Percentiles rank a stretch among this genome's conserved stretches.
Evolutionary conservation across 1,140 invertebrate species (phyloP).

Genomic region (Macrostomum lignano): DNA sequence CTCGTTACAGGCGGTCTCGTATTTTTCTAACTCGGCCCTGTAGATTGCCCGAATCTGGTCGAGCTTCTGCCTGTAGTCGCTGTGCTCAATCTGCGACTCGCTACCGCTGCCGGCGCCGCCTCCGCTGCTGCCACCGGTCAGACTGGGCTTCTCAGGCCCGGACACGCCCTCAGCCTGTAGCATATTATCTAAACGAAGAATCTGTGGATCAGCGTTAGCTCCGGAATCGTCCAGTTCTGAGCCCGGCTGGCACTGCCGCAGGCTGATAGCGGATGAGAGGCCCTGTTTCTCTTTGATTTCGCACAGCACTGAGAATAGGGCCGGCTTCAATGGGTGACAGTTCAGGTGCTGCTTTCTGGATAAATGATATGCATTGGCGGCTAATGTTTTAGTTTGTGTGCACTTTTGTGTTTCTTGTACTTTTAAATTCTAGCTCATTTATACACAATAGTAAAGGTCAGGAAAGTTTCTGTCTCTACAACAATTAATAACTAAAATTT

Average conservation of each 20-base stretch:
- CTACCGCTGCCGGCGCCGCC: slow-evolving; percentile 2
- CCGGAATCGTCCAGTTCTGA: slow-evolving; percentile 4
- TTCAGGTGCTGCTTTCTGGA: slow-evolving; percentile 29
- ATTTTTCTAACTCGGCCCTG: slow-evolving; percentile 94
- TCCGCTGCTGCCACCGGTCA: slow-evolving; percentile 48
- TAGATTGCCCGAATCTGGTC: slow-evolving; percentile 97
- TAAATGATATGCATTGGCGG: too few species aligned
- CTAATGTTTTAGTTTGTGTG: too few species aligned
- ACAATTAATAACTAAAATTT: too few species aligned
- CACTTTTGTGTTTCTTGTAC: too few species aligned
- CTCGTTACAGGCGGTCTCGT: slow-evolving; percentile 91
- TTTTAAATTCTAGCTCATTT: too few species aligned
- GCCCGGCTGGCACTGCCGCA: slow-evolving; percentile 8
- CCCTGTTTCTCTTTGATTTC: slow-evolving; percentile 32
- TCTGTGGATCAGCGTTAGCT: slow-evolving; percentile 81
- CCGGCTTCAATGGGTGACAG: slow-evolving; percentile 28
- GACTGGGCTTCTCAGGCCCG: too few species aligned
- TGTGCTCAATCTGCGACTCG: slow-evolving; percentile 54
- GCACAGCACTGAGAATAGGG: slow-evolving; percentile 27
- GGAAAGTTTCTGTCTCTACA: too few species aligned
- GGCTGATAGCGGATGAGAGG: slow-evolving; percentile 6
- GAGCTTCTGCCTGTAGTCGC: slow-evolving; percentile 88
- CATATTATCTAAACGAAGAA: slow-evolving; percentile 98
- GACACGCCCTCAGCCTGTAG: slow-evolving; percentile 93
- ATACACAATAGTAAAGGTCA: too few species aligned